Conservation (phyloP, 2,888 invertebrate genomes). For the Selenia dentaria region DNA sequence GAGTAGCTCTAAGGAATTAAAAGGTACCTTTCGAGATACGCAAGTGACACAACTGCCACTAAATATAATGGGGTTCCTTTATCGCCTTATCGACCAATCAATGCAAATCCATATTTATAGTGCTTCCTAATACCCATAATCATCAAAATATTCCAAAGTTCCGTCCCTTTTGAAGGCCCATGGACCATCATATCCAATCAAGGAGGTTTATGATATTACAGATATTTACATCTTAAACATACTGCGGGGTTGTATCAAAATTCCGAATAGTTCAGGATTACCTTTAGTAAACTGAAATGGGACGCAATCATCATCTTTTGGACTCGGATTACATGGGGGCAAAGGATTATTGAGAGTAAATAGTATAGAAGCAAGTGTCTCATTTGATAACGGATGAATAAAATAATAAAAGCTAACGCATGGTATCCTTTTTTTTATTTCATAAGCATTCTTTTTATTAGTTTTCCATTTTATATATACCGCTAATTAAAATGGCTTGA, state of each 20-base stretch:
- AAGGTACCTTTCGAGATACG: too few relatives aligned
- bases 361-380: not conserved
- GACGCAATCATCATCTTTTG: conserved; percentile 81
- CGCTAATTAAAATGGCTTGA: too few relatives aligned
- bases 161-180: conserved; percentile 58
- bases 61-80: too few relatives aligned
- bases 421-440: too few relatives aligned
- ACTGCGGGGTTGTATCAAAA: conserved; percentile 54
- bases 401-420: too few relatives aligned
- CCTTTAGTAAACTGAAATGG: conserved; percentile 83
- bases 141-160: conserved; percentile 34
- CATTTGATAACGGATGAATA: conserved; percentile 2
- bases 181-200: conserved; percentile 66
- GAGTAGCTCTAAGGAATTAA: too few relatives aligned
- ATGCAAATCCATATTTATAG: conserved; percentile 36
- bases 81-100: conserved; percentile 20
- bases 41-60: too few relatives aligned
- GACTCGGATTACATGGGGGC: conserved; percentile 75
- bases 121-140: conserved; percentile 27
- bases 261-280: conserved; percentile 82
- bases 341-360: conserved; percentile 37
- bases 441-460: too few relatives aligned
- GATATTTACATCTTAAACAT: conserved; percentile 82
- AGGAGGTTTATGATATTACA: conserved; percentile 82
- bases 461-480: too few relatives aligned